Percentiles rank a stretch among this genome's conserved stretches.
These are phyloP conservation scores for Channallabes apus DNA, from an alignment of 2,797 vertebrate genomes.

Conservation along the genomic window DNA sequence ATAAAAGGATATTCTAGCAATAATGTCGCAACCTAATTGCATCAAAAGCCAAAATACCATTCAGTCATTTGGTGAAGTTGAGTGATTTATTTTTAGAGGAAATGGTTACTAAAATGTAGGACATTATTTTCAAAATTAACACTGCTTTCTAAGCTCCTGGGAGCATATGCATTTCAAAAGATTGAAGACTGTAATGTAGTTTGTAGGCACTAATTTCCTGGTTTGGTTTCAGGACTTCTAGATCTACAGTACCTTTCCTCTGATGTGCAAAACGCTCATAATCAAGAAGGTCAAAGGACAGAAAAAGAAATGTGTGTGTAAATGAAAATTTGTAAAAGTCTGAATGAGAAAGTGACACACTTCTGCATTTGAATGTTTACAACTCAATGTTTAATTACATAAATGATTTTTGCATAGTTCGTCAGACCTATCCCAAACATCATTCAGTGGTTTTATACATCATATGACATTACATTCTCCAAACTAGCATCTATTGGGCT, in stretches of 20 bases:
- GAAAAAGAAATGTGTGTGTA: neutral
- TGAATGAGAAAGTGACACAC: neutral
- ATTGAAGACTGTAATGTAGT: neutral
- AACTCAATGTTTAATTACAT: conserved; percentile 41
- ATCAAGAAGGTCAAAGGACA: neutral
- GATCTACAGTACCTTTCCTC: neutral
- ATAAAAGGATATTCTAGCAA: conserved; percentile 41
- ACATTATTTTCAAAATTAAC: conserved; percentile 21
- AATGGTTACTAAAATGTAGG: conserved; percentile 7
- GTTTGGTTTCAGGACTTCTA: neutral
- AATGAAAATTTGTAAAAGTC: neutral
- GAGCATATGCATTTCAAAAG: conserved; percentile 1
- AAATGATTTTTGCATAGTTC: conserved; percentile 19
- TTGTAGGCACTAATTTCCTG: conserved; percentile 10
- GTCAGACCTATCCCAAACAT: conserved; percentile 42
- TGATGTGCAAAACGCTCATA: conserved; percentile 15
- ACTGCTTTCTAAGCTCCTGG: neutral
- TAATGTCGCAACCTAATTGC: neutral
- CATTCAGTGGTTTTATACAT: conserved; percentile 28
- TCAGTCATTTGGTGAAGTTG: conserved; percentile 15
- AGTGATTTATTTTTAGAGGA: conserved; percentile 3
- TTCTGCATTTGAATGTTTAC: neutral
- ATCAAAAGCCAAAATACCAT: neutral
- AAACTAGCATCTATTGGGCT: conserved; percentile 44
- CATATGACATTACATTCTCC: conserved; percentile 40